Evolutionary conservation across 1,140 invertebrate species (phyloP).

Genomic region (Drosophila melanica): DNA sequence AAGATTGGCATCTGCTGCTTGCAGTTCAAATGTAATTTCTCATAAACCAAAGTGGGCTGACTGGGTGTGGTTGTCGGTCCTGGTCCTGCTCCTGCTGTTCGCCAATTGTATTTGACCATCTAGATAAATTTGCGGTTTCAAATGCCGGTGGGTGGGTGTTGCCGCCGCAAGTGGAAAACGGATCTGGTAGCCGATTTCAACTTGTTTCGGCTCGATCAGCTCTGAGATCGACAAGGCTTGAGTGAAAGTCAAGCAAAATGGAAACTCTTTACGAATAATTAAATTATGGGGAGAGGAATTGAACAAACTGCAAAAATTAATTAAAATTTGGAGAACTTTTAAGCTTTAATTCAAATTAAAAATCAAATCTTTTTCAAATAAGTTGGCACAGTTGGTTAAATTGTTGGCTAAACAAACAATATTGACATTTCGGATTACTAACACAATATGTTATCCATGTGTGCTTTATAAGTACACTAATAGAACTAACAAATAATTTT

Average conservation of each 20-base stretch:
- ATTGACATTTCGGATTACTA: neutral
- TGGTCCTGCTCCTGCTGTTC: slow-evolving; percentile 11
- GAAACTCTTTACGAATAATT: neutral
- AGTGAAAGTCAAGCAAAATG: slow-evolving; percentile 13
- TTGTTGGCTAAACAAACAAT: no score
- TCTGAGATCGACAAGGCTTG: slow-evolving; percentile 1
- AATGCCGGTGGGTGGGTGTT: slow-evolving; percentile 46
- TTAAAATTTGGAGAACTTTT: no score
- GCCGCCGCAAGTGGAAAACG: slow-evolving; percentile 21
- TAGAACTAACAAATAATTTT: no score
- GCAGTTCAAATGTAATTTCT: slow-evolving; percentile 81
- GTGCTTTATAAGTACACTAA: no score
- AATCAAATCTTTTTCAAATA: no score
- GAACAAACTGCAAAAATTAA: no score
- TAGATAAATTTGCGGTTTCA: slow-evolving; percentile 57
- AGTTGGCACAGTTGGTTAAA: no score
- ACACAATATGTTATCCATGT: no score
- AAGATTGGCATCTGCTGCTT: slow-evolving; percentile 81
- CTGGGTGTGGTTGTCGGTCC: slow-evolving; percentile 64
- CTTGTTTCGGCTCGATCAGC: slow-evolving; percentile 49
- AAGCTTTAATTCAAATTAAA: no score
- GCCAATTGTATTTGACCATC: slow-evolving; percentile 65
- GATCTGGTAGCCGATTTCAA: slow-evolving; percentile 57
- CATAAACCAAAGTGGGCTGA: slow-evolving; percentile 77
- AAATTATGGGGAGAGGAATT: no score